phyloP scores from a whole-genome alignment of 2,113 vertebrate species.

The Progne subis region DNA sequence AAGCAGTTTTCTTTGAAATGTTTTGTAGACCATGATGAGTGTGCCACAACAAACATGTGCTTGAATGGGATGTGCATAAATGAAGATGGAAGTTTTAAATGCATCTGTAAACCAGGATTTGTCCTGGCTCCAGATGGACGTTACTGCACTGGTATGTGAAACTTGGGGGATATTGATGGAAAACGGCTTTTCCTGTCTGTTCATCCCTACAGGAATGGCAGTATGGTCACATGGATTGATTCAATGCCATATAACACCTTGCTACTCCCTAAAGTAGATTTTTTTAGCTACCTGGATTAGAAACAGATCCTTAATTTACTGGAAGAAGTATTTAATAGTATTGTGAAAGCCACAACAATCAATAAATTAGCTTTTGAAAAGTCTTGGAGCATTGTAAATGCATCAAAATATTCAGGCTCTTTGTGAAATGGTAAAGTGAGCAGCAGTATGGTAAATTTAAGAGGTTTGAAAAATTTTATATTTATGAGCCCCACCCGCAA shows the following conservation, averaged over 20 bases:
- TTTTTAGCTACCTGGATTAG: neutral
- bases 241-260: neutral
- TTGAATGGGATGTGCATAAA: slow-evolving; percentile 85
- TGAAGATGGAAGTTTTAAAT: slow-evolving; percentile 83
- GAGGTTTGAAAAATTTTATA: neutral
- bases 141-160: slow-evolving; percentile 76
- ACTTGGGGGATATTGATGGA: neutral
- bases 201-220: neutral
- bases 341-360: neutral
- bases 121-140: slow-evolving; percentile 73
- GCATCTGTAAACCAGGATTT: slow-evolving; percentile 83
- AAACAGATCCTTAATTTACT: neutral
- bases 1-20: neutral
- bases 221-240: neutral
- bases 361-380: neutral
- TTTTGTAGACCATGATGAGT: slow-evolving; percentile 78
- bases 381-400: neutral
- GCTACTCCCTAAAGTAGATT: neutral
- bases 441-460: neutral
- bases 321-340: neutral
- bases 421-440: neutral
- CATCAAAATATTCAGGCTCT: neutral
- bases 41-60: slow-evolving; percentile 78
- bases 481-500: neutral
- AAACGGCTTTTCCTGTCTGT: neutral